These are phyloP conservation scores for Bubo scandiacus DNA, from an alignment of 2,113 vertebrate species.

Conservation along the genomic window DNA sequence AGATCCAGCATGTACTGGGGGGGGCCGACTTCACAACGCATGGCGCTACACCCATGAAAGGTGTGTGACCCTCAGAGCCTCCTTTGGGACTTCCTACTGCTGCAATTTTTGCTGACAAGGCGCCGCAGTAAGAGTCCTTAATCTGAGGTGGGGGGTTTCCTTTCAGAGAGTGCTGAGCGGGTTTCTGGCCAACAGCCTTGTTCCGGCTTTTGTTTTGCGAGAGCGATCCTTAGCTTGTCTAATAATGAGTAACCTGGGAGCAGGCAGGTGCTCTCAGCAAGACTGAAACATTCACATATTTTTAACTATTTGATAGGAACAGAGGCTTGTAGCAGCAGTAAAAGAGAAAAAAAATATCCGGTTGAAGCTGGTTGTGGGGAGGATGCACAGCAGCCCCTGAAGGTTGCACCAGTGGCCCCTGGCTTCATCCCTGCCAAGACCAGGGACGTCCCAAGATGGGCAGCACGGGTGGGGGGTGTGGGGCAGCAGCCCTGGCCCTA, in stretches of 20 bases:
- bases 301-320: background rate
- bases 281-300: background rate
- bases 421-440: background rate
- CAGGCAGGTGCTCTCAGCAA: background rate
- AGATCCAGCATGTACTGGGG: background rate
- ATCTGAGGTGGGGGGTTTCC: background rate
- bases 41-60: background rate
- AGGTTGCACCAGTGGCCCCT: background rate
- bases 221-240: background rate
- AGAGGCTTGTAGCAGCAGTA: background rate
- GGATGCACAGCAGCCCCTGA: background rate
- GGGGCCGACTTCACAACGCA: fast-evolving
- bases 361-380: background rate
- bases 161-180: background rate
- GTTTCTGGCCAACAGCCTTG: background rate
- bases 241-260: background rate
- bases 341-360: background rate
- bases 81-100: background rate
- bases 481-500: background rate
- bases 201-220: background rate
- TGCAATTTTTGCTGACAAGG: background rate
- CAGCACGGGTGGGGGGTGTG: fast-evolving
- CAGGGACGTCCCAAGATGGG: background rate
- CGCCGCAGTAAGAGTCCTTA: background rate
- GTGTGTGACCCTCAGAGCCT: background rate